Evolutionary conservation across 1,140 invertebrate species (phyloP).

Genomic region (Hycleus phaleratus): DNA sequence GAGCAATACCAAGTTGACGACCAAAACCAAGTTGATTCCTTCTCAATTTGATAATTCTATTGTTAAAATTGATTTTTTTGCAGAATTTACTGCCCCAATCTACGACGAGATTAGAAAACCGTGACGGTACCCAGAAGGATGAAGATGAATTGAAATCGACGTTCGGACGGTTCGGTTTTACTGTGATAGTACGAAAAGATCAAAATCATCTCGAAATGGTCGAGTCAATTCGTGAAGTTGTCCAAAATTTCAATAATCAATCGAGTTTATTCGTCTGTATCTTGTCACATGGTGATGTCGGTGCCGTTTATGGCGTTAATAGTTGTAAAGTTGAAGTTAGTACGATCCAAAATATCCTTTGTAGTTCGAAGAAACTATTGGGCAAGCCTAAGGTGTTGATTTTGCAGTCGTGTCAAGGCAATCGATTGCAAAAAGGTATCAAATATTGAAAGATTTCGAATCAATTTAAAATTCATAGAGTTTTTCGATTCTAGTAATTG

Average conservation of each 20-base stretch:
- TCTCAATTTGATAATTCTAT: conserved; percentile 3
- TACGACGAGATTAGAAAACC: conserved; percentile 18
- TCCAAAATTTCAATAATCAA: conserved; percentile 14
- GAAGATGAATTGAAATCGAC: conserved; percentile 18
- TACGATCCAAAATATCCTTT: conserved; percentile 24
- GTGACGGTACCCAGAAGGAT: conserved; percentile 28
- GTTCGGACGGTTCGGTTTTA: conserved; percentile 27
- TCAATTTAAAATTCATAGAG: not conserved
- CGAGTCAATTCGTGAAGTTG: conserved; percentile 12
- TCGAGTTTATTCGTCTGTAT: conserved; percentile 33
- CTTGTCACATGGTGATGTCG: conserved; percentile 31
- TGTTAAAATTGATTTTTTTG: conserved; percentile 8
- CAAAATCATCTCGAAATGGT: conserved; percentile 21
- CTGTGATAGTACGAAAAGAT: conserved; percentile 21
- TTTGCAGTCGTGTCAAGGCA: conserved; percentile 34
- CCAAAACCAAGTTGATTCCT: too few species aligned
- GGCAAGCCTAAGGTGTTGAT: conserved; percentile 33
- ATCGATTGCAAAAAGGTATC: conserved; percentile 28
- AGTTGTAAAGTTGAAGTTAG: conserved; percentile 28
- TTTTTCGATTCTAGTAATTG: not conserved
- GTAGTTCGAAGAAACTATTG: conserved; percentile 17
- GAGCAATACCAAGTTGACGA: conserved; percentile 16
- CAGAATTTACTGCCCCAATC: conserved; percentile 22
- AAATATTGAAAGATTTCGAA: not conserved
- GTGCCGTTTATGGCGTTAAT: conserved; percentile 33